Evolutionary conservation across 2,888 invertebrate genomes (phyloP), one percentile per base, ranked within the genome.

Genomic region (Latrodectus hesperus): DNA sequence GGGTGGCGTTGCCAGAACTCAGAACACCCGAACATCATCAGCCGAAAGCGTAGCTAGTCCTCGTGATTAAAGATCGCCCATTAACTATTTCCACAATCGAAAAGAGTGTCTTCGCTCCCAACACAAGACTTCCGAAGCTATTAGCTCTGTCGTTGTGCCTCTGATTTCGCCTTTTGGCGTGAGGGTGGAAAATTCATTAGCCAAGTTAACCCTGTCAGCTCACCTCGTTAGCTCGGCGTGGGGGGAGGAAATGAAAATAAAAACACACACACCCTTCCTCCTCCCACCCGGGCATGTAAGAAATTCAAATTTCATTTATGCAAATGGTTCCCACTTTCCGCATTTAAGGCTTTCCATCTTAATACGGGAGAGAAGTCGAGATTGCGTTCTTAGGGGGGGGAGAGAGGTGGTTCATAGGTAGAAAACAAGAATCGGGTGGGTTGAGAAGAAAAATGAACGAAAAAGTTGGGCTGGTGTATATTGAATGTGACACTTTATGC

Each of bases 301-400:
- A 86, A 71, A 77, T 81, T 76, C 86, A 87, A 82, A 82, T 88
- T 83, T 83, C 87, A 82, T 83, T 83, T 79, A 83, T 88, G 78
- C 64, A 81, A 81, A 83, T 83, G 83, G 64, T 49, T 67, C 55
- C 12, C 74, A 67, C 71, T 22, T 64, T 67, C 22, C 73, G n/a
- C 68, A 71, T 70, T 70, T 70, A 55, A 38, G n/a, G 64, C 72
- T 85, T 81, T 80, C 51, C 81, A 77, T 87, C 86, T 87, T 71
- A 87, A 87, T 79, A 77, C 72, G 67, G 67, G 67, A 65, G 14
- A 67, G 22, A 67, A 73, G 73, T 70, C 53, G 67, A 75, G 83
- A 75, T 55, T 67, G 71, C 17, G 26, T 71, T 38, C 60, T 22
- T 53, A 52, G 64, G 65, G 51, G 71, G 67, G 38, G 53, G 72